A percentile compares a stretch with the other conserved stretches of the same genome.
These are phyloP conservation scores for Wiebesia pumilae DNA, from an alignment of 1,140 invertebrate species.

Conservation along the genomic window DNA sequence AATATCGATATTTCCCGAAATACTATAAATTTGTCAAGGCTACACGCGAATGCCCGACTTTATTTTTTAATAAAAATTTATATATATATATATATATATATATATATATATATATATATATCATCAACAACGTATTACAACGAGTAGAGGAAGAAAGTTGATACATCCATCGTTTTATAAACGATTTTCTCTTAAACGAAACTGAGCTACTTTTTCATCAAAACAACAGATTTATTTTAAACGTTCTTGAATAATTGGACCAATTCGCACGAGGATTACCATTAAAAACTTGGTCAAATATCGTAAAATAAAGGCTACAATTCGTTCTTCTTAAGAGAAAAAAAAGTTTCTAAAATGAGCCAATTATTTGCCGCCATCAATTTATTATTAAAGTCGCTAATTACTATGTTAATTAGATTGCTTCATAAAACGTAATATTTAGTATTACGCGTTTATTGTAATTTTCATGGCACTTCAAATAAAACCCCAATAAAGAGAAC, in stretches of 20 bases:
- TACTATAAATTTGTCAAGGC: not conserved
- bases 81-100: no score
- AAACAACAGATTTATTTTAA: not conserved
- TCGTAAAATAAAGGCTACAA: not conserved
- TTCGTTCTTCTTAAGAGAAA: not conserved
- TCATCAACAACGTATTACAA: not conserved
- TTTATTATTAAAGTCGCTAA: not conserved
- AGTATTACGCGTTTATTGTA: slow-evolving; percentile 29
- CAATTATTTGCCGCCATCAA: slow-evolving; percentile 6
- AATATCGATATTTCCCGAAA: not conserved
- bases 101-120: no score
- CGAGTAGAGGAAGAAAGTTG: not conserved
- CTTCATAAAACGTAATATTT: slow-evolving; percentile 37
- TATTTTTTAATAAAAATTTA: not conserved
- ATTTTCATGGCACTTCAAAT: slow-evolving; percentile 49
- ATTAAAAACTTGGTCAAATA: not conserved
- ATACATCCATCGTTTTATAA: not conserved
- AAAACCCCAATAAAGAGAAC: slow-evolving; percentile 26
- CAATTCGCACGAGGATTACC: not conserved
- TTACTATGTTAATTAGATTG: slow-evolving; percentile 21
- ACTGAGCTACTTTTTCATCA: not conserved
- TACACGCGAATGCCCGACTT: not conserved
- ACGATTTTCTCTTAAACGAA: not conserved
- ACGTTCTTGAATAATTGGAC: not conserved
- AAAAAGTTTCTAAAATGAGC: not conserved